phyloP scores from a whole-genome alignment of 2,113 vertebrate species.

The Bufo bufo region DNA sequence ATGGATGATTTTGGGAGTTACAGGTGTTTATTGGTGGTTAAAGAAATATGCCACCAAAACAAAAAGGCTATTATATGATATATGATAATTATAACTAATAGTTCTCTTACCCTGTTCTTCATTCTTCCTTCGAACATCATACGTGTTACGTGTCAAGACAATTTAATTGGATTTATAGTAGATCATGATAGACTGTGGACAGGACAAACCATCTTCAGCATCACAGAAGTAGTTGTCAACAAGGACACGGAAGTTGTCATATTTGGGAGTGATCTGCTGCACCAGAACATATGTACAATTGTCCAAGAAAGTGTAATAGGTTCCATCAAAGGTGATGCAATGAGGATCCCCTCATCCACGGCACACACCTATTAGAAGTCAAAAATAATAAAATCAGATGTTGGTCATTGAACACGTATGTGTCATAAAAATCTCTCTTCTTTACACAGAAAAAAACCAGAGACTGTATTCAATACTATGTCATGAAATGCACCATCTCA shows the following conservation, averaged over 20 bases:
- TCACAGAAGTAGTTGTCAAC: conserved; percentile 78
- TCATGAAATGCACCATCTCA: too few relatives aligned
- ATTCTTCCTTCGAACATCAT: conserved; percentile 56
- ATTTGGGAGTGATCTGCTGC: conserved; percentile 78
- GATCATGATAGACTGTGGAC: conserved; percentile 75
- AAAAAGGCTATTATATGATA: too few relatives aligned
- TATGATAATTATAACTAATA: too few relatives aligned
- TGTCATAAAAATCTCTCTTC: neutral
- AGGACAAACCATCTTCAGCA: conserved; percentile 70
- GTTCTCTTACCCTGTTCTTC: conserved; percentile 77
- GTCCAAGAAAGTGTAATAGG: conserved; percentile 78
- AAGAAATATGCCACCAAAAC: too few relatives aligned
- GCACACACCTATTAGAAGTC: conserved; percentile 78
- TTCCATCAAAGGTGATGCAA: conserved; percentile 88
- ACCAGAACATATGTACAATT: conserved; percentile 87
- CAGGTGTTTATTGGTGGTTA: too few relatives aligned
- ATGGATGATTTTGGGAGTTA: neutral
- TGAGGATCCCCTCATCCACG: conserved; percentile 80
- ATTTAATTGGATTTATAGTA: conserved; percentile 72
- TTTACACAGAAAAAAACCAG: too few relatives aligned
- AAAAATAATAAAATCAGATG: neutral
- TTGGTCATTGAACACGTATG: neutral
- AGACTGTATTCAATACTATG: too few relatives aligned
- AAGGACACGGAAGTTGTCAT: conserved; percentile 76
- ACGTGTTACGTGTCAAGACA: conserved; percentile 75